Conservation (phyloP, 2,888 invertebrate genomes). For the Teleiodes luculella region DNA sequence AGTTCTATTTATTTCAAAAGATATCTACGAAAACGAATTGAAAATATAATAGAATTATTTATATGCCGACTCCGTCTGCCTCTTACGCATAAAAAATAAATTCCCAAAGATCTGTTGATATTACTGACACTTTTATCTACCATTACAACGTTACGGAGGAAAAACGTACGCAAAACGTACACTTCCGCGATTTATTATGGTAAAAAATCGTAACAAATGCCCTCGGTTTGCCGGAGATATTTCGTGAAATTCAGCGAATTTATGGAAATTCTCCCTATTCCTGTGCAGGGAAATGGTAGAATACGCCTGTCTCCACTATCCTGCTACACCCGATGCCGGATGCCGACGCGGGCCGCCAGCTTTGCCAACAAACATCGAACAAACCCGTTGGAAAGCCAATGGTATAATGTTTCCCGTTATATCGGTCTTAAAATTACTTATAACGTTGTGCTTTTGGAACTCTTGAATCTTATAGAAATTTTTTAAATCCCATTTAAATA, state of each 20-base stretch:
- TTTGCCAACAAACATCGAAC: no score
- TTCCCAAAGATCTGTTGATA: conserved; percentile 7
- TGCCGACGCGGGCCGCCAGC: no score
- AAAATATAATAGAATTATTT: not conserved
- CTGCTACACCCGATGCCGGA: no score
- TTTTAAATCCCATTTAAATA: no score
- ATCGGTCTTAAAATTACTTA: no score
- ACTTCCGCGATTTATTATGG: conserved; percentile 25
- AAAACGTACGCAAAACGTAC: conserved; percentile 14
- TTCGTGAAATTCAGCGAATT: conserved; percentile 40
- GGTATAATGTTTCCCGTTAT: no score
- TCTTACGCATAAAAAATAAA: conserved; percentile 4
- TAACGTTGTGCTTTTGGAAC: no score
- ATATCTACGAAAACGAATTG: not conserved
- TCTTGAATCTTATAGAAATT: no score
- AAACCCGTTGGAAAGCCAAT: no score
- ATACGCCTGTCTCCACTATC: not conserved
- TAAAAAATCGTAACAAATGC: conserved; percentile 31
- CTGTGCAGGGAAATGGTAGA: not conserved
- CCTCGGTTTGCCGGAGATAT: conserved; percentile 31
- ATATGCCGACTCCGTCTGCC: not conserved
- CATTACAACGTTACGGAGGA: conserved; percentile 1
- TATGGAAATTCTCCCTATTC: conserved; percentile 33
- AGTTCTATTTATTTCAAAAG: no score
- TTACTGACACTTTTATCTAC: conserved; percentile 7